Base-by-base conservation (phyloP, 92 coral and sea anemone genomes). In the Heliopora coerulea region DNA sequence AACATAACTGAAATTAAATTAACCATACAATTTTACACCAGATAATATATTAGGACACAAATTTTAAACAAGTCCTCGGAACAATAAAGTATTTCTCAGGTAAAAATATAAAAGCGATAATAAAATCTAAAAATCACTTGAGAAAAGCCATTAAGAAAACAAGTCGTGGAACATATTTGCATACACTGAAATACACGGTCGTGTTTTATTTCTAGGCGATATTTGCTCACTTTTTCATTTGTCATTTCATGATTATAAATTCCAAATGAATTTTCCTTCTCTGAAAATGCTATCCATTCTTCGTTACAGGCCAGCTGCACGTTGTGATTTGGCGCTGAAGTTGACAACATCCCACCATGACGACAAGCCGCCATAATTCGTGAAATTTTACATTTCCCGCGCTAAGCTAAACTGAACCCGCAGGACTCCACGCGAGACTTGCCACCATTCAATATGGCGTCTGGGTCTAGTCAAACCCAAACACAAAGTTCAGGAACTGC, bases 191-290 rank as follows among this genome's bases (percentile, higher is more conserved):
- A 25, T 20, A 15, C 33, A 12, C 12, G 41, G 2, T 13, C 40
- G 13, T 54, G 30, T 27, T 27, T 54, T 9, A 27, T 4, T 15
- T 27, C 15, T 32, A 14, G 6, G 15, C 4, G 9, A n/a, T 9
- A 29, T 32, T 30, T 25, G 57, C 26, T 28, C 48, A 70, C 77
- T 24, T 54, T 70, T 70, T 21, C 63, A 34, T 20, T 50, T 32
- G 34, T n/a, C 52, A 26, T 29, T 26, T 20, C 20, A 54, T 50
- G 77, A 28, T 35, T 32, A 32, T 63, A 70, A 26, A 52, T 18
- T 52, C 60, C 77, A 70, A 70, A 70, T 31, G 77, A 70, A 31
- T 67, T 48, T n/a, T 49, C 74, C 33, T 67, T 18, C 28, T 44
- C 13, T 24, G 74, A 59, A 48, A 56, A 54, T 44, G 59, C 74